Base-by-base conservation (phyloP, 2,797 vertebrate genomes). In the Spea hammondii region DNA sequence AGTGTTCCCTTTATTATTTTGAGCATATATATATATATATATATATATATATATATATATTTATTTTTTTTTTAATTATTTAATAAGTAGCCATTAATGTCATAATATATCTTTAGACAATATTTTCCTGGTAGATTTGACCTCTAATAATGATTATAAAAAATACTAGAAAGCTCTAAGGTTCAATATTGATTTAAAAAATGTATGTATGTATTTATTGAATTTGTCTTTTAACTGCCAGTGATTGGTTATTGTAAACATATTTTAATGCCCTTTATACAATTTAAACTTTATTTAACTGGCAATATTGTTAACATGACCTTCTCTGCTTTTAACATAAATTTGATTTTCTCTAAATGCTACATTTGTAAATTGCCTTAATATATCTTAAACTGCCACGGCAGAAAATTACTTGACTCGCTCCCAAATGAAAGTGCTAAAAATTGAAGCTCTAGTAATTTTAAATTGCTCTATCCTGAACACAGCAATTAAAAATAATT, bases 401-500 rank as follows among this genome's bases (percentile, higher is more conserved):
- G 78, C 44, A 85, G 73, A 83, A 82, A 85, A 86, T 87, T 84
- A 82, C 72, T 88, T 84, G 54, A 75, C 76, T 84, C 48, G 51
- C 55, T 85, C 85, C 71, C 79, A 83, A 86, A 80, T 85, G 86
- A 87, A 84, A 85, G 71, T 73, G 8, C 77, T 86, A 70, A 47
- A 79, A 79, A 78, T 76, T 80, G 79, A 83, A 85, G 64, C 79
- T 80, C 70, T 84, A 83, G 69, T 72, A 85, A 84, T 85, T 88
- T 85, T 83, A 86, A 86, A 87, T 85, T 85, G 83, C 66, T 85
- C 82, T 89, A 83, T 75, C 79, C 70, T 86, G 78, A 85, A 86
- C 70, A 78, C 77, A 84, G 83, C 78, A 88, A 87, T 84, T 88
- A 87, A 90, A 91, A 88, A 84, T 87, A 88, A 89, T 85, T 86